Conservation (phyloP, 2,888 invertebrate genomes). For the Marronus borbonicus region DNA sequence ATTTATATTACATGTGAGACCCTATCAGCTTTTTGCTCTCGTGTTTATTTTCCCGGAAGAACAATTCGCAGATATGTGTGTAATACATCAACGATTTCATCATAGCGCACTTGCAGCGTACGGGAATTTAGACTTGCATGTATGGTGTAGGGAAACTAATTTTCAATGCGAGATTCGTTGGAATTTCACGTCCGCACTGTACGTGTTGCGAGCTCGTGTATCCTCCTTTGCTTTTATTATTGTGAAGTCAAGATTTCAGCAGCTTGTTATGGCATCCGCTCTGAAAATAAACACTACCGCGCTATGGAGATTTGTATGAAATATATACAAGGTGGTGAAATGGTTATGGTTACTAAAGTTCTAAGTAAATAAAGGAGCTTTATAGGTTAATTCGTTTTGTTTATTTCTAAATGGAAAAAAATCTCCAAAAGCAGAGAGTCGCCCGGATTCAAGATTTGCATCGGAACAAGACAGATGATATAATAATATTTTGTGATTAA, state of each 20-base stretch:
- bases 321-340: not conserved
- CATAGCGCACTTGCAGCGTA: not conserved
- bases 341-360: not conserved
- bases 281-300: not conserved
- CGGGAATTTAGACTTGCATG: not conserved
- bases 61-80: not conserved
- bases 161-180: not conserved
- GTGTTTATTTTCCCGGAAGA: conserved; percentile 16
- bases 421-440: too few relatives aligned
- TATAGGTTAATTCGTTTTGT: too few relatives aligned
- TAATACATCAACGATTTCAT: not conserved
- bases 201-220: not conserved
- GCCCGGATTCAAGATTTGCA: too few relatives aligned
- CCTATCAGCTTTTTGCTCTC: not conserved
- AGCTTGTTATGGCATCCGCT: not conserved
- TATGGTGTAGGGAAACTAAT: not conserved
- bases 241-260: not conserved
- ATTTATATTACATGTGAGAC: not conserved
- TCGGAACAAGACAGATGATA: too few relatives aligned
- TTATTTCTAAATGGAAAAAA: too few relatives aligned
- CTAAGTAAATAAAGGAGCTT: too few relatives aligned
- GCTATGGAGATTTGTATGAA: not conserved
- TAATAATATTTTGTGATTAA: too few relatives aligned
- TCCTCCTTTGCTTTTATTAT: not conserved
- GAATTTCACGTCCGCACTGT: not conserved